phyloP scores from a whole-genome alignment of 2,113 vertebrate genomes.

The Poeciliopsis occidentalis region DNA sequence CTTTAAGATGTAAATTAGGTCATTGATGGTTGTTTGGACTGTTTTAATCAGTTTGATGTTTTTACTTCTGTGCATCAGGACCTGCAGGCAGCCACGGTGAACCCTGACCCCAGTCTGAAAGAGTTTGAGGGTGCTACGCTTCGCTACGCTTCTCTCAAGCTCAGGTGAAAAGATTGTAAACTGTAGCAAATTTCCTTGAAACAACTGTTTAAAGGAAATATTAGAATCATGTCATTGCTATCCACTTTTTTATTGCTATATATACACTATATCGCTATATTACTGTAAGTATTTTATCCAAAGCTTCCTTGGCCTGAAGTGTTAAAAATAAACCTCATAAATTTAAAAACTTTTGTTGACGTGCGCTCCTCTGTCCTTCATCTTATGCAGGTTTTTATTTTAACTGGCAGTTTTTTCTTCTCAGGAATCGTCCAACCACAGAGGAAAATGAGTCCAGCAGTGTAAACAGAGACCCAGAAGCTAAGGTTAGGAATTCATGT shows the following conservation, averaged over 20 bases:
- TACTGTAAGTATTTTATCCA: neutral
- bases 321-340: neutral
- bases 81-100: slow-evolving; percentile 94
- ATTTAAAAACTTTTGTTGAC: neutral
- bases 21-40: neutral
- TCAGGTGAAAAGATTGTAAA: slow-evolving; percentile 76
- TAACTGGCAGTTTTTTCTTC: neutral
- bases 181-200: neutral
- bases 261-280: neutral
- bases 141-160: slow-evolving; percentile 95
- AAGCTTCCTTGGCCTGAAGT: neutral
- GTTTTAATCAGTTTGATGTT: slow-evolving; percentile 20
- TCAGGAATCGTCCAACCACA: slow-evolving; percentile 86
- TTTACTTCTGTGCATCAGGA: slow-evolving; percentile 80
- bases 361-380: neutral
- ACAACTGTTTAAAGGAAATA: neutral
- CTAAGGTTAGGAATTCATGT: slow-evolving; percentile 83
- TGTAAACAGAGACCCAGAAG: slow-evolving; percentile 90
- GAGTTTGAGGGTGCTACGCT: slow-evolving; percentile 98
- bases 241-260: too few relatives aligned
- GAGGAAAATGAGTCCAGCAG: slow-evolving; percentile 90
- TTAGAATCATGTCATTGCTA: neutral
- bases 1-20: neutral
- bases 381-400: neutral
- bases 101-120: slow-evolving; percentile 97